These are phyloP conservation scores for Thaumatotibia leucotreta DNA, from an alignment of 1,140 invertebrate genomes.

Conservation along the genomic window DNA sequence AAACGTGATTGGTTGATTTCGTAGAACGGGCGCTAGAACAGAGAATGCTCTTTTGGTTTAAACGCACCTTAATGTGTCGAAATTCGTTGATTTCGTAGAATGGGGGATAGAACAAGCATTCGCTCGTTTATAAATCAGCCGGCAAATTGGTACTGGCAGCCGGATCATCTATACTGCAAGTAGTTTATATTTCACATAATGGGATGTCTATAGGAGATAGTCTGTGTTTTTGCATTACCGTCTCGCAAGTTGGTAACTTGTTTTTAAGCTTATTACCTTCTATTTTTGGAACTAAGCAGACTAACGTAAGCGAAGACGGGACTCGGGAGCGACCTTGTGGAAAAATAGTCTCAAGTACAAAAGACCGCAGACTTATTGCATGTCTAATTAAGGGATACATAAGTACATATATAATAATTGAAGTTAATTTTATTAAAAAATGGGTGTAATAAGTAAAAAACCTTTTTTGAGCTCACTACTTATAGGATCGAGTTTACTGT, in stretches of 20 bases:
- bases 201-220: neutral
- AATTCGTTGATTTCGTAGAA: too few species aligned
- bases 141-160: too few species aligned
- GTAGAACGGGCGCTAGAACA: too few species aligned
- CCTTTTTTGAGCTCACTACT: too few species aligned
- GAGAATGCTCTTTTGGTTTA: too few species aligned
- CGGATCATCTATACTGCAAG: too few species aligned
- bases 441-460: too few species aligned
- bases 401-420: neutral
- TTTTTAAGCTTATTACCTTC: conserved; percentile 13
- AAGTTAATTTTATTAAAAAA: neutral
- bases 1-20: too few species aligned
- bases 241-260: neutral
- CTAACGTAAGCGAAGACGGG: neutral
- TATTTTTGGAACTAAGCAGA: conserved; percentile 1
- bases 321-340: neutral
- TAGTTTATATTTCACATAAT: neutral
- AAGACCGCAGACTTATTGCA: neutral
- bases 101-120: too few species aligned
- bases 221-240: neutral
- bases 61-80: too few species aligned
- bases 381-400: neutral
- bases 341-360: conserved; percentile 19
- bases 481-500: too few species aligned
- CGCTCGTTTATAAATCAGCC: too few species aligned